These are phyloP conservation scores for Myxocyprinus asiaticus DNA, from an alignment of 2,113 vertebrate genomes.

Conservation along the genomic window DNA sequence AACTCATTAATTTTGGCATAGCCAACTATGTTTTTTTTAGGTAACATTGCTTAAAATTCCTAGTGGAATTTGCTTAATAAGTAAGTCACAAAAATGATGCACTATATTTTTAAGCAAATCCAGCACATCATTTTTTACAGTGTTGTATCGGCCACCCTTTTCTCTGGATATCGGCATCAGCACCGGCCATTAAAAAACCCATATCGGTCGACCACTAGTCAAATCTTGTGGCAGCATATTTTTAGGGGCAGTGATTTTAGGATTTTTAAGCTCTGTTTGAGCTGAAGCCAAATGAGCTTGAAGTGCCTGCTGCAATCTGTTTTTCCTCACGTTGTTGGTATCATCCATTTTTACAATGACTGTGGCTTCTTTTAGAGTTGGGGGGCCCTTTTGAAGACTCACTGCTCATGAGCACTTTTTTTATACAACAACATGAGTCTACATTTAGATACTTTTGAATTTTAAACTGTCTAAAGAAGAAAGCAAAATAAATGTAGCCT, in stretches of 20 bases:
- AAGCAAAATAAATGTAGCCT: neutral
- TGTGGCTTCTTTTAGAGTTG: conserved; percentile 36
- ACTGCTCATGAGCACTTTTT: conserved; percentile 1
- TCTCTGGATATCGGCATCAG: no score
- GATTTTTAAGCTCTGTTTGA: conserved; percentile 6
- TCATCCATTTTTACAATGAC: conserved; percentile 30
- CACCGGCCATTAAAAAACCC: no score
- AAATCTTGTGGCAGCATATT: conserved; percentile 14
- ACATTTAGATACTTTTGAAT: neutral
- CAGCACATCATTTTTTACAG: no score
- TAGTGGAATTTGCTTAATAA: no score
- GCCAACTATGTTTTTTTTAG: no score
- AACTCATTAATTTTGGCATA: no score
- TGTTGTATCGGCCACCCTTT: no score
- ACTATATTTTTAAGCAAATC: no score
- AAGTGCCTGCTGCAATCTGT: conserved; percentile 45
- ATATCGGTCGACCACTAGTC: no score
- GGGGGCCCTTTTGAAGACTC: neutral
- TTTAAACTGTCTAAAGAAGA: neutral
- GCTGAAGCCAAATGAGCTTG: conserved; percentile 32
- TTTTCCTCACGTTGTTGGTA: conserved; percentile 20
- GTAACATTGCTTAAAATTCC: no score
- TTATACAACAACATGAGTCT: conserved; percentile 1
- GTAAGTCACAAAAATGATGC: no score
- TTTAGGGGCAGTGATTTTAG: neutral